Percentiles rank a stretch among this genome's conserved stretches.
Conservation (phyloP, 2,797 vertebrate species). For the Enteromius fasciolatus region DNA sequence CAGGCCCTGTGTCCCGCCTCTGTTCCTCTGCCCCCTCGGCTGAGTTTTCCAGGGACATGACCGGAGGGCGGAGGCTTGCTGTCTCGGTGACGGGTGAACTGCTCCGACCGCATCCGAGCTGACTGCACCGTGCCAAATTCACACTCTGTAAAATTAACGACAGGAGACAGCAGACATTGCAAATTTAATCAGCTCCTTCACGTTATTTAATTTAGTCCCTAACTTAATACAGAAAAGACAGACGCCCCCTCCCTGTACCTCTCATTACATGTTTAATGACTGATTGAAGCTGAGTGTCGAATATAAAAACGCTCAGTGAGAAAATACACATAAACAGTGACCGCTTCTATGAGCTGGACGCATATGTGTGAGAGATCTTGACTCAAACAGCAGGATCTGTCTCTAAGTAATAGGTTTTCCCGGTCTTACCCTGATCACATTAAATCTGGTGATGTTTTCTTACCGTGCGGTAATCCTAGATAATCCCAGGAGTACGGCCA, state of each 20-base stretch:
- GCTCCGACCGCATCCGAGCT: not conserved
- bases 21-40: conserved; percentile 11
- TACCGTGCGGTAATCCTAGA: conserved; percentile 50
- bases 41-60: conserved; percentile 24
- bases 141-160: conserved; percentile 48
- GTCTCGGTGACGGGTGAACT: conserved; percentile 15
- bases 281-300: conserved; percentile 17
- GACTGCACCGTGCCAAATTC: conserved; percentile 34
- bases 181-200: conserved; percentile 47
- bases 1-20: conserved; percentile 4
- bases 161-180: conserved; percentile 46
- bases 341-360: not conserved
- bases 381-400: conserved; percentile 31
- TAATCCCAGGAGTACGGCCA: conserved; percentile 47
- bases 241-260: conserved; percentile 16
- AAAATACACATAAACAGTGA: not conserved
- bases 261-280: conserved; percentile 39
- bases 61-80: conserved; percentile 12
- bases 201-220: conserved; percentile 46
- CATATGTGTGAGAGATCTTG: not conserved
- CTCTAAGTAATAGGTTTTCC: conserved; percentile 51
- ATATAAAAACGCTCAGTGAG: not conserved
- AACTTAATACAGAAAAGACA: conserved; percentile 42
- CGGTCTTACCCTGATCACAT: conserved; percentile 51
- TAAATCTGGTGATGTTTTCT: conserved; percentile 55